A percentile compares a stretch with the other conserved stretches of the same genome.
phyloP scores from a whole-genome alignment of 2,113 vertebrate species.

The Lathamus discolor region DNA sequence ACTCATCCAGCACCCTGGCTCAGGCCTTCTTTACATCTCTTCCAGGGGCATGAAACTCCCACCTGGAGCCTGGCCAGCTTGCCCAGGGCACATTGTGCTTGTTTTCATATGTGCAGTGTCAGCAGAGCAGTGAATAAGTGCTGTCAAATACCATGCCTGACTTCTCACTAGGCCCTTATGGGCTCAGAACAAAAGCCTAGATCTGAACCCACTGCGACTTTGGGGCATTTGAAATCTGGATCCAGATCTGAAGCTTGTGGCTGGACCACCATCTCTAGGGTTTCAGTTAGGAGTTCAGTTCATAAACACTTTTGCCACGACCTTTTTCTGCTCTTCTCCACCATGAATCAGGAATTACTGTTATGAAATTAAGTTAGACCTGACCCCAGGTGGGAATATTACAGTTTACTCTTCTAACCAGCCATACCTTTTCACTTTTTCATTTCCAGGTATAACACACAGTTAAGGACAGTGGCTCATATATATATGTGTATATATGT shows the following conservation, averaged over 20 bases:
- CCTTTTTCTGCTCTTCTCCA: not conserved
- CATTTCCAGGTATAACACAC: not conserved
- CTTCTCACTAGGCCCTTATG: not conserved
- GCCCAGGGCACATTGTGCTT: not conserved
- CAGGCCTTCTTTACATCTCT: not conserved
- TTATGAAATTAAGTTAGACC: not conserved
- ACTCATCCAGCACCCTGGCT: not conserved
- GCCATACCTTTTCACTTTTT: not conserved
- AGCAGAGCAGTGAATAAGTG: not conserved
- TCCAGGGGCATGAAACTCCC: not conserved
- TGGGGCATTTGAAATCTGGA: slow-evolving; percentile 15
- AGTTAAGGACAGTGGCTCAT: not conserved
- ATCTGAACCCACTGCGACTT: not conserved
- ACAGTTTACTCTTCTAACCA: not conserved
- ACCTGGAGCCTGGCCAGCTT: not conserved
- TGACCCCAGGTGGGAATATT: not conserved
- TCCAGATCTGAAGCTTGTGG: slow-evolving; percentile 16
- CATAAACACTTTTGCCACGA: slow-evolving; percentile 18
- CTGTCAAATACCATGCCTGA: not conserved
- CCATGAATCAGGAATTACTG: not conserved
- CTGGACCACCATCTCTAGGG: slow-evolving; percentile 2
- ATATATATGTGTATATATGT: too few species aligned
- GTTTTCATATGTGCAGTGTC: not conserved
- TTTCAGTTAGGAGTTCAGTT: not conserved
- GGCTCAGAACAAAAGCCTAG: slow-evolving; percentile 22